Evolutionary conservation across 2,797 vertebrate species (phyloP), one percentile per base, ranked within the genome.

Genomic region (Poliocrania exsul): DNA sequence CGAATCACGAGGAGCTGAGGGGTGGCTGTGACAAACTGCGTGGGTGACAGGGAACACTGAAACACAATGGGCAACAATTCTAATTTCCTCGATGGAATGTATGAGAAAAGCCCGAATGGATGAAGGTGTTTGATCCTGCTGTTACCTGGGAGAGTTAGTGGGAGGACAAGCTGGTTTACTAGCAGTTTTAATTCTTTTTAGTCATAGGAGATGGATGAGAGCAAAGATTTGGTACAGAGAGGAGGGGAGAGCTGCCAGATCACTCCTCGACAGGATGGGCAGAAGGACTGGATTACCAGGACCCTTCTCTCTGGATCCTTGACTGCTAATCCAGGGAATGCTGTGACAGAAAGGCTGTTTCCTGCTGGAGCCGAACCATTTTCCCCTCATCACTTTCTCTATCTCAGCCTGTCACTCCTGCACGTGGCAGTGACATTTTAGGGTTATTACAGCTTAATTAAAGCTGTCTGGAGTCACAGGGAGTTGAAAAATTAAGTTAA

Each of bases 1-100:
- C 3, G 1, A 9, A 5, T 26, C 72, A 19, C 0, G 3, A 58
- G 72, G 65, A 44, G 72, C 24, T 5, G 0, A 37, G 49, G 18
- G 71, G 18, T 37, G 23, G 66, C 72, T 31, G 61, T 23, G 33
- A 37, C 38, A 23, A 61, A 38, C 65, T 37, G 49, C 6, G 0
- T 16, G 21, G 66, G 46, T 49, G 67, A n/a, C 44, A 5, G 78
- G 31, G 33, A 29, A 8, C 4, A 3, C 29, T 54, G 35, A 15
- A 4, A 3, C 58, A 5, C 4, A 19, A 37, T 0, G 4, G 71
- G 26, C 38, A 53, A 15, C 17, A 33, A 6, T 33, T 31, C 20
- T 0, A 1, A 26, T 42, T 67, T 79, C 83, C 62, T 73, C 0
- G 5, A 31, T 15, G 33, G 25, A 54, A 62, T 2, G 18, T 42